Evolutionary conservation across 2,797 vertebrate species (phyloP).

Genomic region (Thamnophis elegans): DNA sequence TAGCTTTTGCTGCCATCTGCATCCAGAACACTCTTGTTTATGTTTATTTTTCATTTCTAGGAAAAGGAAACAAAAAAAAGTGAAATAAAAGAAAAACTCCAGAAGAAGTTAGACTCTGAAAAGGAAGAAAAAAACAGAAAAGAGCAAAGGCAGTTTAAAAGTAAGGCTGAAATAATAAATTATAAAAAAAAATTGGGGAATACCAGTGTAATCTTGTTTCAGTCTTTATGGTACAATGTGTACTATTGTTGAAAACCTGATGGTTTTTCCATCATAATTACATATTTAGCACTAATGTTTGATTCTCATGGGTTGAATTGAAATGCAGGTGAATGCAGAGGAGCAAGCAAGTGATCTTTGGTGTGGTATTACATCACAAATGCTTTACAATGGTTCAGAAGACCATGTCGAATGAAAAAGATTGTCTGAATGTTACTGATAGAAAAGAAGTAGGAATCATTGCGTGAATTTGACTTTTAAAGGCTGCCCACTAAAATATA

Average conservation of each 20-base stretch:
- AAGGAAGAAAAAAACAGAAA: slow-evolving; percentile 81
- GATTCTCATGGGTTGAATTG: background rate
- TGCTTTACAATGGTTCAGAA: background rate
- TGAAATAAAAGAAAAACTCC: slow-evolving; percentile 74
- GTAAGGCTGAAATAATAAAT: slow-evolving; percentile 68
- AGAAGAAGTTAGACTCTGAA: slow-evolving; percentile 80
- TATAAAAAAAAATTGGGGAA: background rate
- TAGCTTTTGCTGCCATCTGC: background rate
- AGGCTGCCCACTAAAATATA: background rate
- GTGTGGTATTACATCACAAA: background rate
- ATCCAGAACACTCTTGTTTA: slow-evolving; percentile 22
- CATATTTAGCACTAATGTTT: background rate
- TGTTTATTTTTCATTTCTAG: slow-evolving; percentile 57
- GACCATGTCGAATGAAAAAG: background rate
- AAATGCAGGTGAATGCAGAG: background rate
- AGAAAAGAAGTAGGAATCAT: background rate
- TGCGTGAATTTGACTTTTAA: background rate
- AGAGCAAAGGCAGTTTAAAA: slow-evolving; percentile 75
- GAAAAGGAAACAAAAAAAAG: slow-evolving; percentile 80
- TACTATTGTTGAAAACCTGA: background rate
- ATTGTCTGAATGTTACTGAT: background rate
- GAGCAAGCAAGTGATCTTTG: background rate
- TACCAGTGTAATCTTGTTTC: background rate
- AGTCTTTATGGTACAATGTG: background rate
- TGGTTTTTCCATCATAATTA: background rate